Base-by-base conservation (phyloP, 2,888 invertebrate species). In the Drosophila mayaguana region DNA sequence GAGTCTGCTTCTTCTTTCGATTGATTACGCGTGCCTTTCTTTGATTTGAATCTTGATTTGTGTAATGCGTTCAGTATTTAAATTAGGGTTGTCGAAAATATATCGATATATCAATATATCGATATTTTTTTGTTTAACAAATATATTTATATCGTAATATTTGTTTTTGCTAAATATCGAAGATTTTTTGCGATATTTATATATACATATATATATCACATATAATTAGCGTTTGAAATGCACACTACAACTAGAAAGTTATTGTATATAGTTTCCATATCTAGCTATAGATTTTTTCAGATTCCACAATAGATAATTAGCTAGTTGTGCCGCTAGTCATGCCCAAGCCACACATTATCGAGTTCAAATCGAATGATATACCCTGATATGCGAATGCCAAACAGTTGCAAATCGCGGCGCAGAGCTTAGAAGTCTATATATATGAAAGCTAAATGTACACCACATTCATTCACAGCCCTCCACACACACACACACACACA, bases 401-500 rank as follows among this genome's bases (percentile, higher is more conserved):
- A 79, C 57, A 70, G 77, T 79, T 66, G 48, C 78, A 42, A 59
- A 70, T 46, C 59, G 60, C 34, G 42, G 12, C 9, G 12, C 38
- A 28, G 6, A n/a, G 38, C 25, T 22, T 11, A 36, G 34, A 32
- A 38, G 45, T 40, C 62, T 63, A 75, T 53, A 3, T 63, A 75
- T 53, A 3, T 34, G 36, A 36, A 53, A 53, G 34, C 20, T 36
- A 57, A 32, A 56, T 9, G 14, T 20, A 69, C 25, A 45, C 38
- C 42, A 34, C 45, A 36, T 14, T 16, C 8, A 40, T 8, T n/a
- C 40, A 14, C 32, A 25, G 16, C 42, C 22, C 20, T 42, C 14
- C 42, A 45, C 25, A n/a, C 9, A 18, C 12, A 38, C n/a, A 4
- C 45, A 14, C n/a, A 18, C 11, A 2, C 11, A 25, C 25, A 45